Evolutionary conservation across 2,797 vertebrate species (phyloP), one percentile per base, ranked within the genome.

Genomic region (Darevskia nairensis): DNA sequence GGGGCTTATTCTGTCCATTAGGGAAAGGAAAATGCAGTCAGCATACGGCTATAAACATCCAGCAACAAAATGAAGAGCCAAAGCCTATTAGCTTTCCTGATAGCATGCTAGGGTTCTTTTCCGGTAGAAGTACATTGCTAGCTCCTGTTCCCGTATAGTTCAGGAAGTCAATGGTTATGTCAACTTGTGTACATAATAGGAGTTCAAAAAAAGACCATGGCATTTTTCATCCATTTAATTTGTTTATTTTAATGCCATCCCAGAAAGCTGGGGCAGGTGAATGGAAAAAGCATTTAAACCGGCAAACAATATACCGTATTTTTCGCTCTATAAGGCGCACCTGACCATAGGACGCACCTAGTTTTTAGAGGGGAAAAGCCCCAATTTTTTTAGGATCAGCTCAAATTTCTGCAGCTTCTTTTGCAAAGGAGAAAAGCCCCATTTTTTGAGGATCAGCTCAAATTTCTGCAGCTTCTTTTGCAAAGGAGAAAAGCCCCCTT

Each of bases 1-100:
- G 87, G 61, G 85, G 88, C 89, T 89, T 93, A 81, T 93, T 95
- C 92, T 75, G 32, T 80, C 90, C 84, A 89, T 94, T 91, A 88
- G 94, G 94, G 87, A 72, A 91, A 92, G 92, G 89, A 80, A 93
- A 93, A 90, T 8, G 39, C 19, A 90, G 82, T 1, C 84, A 87
- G 61, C 2, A 39, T 11, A 80, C 9, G 75, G 32, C 21, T 79
- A 83, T 21, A 80, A 86, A 83, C 5, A 80, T 3, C 3, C 46
- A 29, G 7, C 50, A 39, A 32, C 39, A 69, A 61, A 76, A 39
- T 19, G 76, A 89, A 84, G 69, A 89, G 92, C 94, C 92, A 80
- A 91, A 35, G 2, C 7, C 8, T 25, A 19, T 89, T 89, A 66
- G 35, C 78, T 86, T 79, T 92, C 50, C 74, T 44, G 82, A 87